Evolutionary conservation across 2,797 vertebrate genomes (phyloP).

Genomic region (Acanthurus tractus): DNA sequence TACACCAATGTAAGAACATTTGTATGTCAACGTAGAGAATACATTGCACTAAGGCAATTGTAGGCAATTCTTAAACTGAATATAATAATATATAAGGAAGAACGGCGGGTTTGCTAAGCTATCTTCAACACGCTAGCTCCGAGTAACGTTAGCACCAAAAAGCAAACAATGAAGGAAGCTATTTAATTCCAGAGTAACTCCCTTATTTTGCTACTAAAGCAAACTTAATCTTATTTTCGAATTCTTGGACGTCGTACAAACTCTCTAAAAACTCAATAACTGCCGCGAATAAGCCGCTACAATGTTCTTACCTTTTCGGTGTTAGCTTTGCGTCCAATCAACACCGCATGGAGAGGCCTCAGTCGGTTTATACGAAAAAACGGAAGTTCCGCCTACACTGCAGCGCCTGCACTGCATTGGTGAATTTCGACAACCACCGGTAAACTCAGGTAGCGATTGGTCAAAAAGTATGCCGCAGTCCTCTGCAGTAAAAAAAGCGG

Average conservation of each 20-base stretch:
- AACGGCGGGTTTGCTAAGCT: slow-evolving; percentile 5
- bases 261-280: accelerated
- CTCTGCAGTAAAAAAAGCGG: slow-evolving; percentile 64
- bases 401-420: slow-evolving; percentile 63
- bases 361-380: slow-evolving; percentile 68
- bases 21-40: accelerated
- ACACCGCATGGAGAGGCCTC: slow-evolving; percentile 85
- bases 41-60: accelerated
- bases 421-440: neutral
- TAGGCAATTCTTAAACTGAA: accelerated
- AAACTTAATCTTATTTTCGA: accelerated
- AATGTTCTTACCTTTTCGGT: slow-evolving; percentile 65
- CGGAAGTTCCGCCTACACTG: slow-evolving; percentile 74
- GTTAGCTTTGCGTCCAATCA: slow-evolving; percentile 51
- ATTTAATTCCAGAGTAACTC: accelerated
- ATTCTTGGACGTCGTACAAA: accelerated
- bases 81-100: neutral
- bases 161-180: slow-evolving; percentile 35
- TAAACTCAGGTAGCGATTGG: slow-evolving; percentile 49
- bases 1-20: accelerated
- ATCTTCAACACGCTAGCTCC: slow-evolving; percentile 38
- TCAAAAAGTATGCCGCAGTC: slow-evolving; percentile 47
- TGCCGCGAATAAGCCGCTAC: accelerated
- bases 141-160: no score
- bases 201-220: accelerated